Evolutionary conservation across 2,888 invertebrate species (phyloP).

Genomic region (Chouioia cunea): DNA sequence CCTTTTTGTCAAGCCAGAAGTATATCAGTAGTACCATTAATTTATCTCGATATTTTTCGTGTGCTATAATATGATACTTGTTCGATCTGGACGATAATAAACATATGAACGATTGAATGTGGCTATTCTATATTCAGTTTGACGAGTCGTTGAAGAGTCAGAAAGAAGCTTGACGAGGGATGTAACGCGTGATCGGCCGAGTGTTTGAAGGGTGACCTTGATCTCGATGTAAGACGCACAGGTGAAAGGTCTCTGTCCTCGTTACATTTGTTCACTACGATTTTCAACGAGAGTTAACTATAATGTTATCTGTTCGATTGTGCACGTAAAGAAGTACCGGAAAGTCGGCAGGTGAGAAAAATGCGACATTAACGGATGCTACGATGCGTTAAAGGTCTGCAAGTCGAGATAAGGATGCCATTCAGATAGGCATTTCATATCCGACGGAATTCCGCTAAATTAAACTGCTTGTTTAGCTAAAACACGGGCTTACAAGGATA

Average conservation of each 20-base stretch:
- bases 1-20: too few relatives aligned
- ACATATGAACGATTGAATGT: too few relatives aligned
- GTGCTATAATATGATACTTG: too few relatives aligned
- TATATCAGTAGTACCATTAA: too few relatives aligned
- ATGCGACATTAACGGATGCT: slow-evolving; percentile 38
- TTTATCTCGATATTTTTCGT: too few relatives aligned
- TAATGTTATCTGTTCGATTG: too few relatives aligned
- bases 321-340: not conserved
- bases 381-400: slow-evolving; percentile 18
- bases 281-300: too few relatives aligned
- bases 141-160: not conserved
- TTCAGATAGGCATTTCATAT: not conserved
- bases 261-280: too few relatives aligned
- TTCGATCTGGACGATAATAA: too few relatives aligned
- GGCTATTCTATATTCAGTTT: not conserved
- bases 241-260: slow-evolving; percentile 48
- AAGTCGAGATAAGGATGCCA: not conserved
- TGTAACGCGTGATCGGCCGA: slow-evolving; percentile 4
- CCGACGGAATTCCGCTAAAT: slow-evolving; percentile 25
- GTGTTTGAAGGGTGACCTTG: slow-evolving; percentile 40
- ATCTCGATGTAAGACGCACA: slow-evolving; percentile 43
- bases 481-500: too few relatives aligned
- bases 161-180: too few relatives aligned
- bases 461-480: not conserved
- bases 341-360: not conserved